Base-by-base conservation (phyloP, 2,113 vertebrate species). In the Ailurus styani region DNA sequence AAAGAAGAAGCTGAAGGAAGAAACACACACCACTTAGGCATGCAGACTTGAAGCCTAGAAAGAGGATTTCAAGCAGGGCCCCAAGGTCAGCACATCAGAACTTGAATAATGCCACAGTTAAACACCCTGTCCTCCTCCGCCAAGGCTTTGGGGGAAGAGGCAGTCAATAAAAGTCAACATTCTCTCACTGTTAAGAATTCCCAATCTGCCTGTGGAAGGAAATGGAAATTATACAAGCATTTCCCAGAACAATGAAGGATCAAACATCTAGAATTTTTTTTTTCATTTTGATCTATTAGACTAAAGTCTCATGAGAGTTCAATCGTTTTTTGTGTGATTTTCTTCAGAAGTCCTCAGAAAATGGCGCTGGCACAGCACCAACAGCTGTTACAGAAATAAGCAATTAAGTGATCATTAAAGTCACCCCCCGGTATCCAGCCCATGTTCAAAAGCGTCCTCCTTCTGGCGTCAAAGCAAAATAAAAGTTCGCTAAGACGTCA, bases 241-340 rank as follows among this genome's bases (percentile, higher is more conserved):
- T 97, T 98, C 96, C 91, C 47, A 93, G 77, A 96, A 98, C 88
- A 96, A 87, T 90, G 40, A 89, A 90, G 45, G 68, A 57, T 66
- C 91, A 81, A 84, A 77, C 34, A 50, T 93, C 29, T 64, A 96
- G 42, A 52, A 37, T 52, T 64, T 82, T 94, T 78, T 60, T 73
- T 87, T 86, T 81, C 5, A 20, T 72, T 83, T 73, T 77, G 79
- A 70, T 77, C 83, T 55, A 62, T 64, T 95, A 57, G 89, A 91
- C 20, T 68, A 68, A 20, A 47, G 90, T 78, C 47, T 94, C 75
- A 57, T 85, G 75, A 60, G 81, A 93, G 57, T 95, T 79, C 75
- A 85, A 78, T 85, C 70, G 62, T 10, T 96, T 96, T 25, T 82
- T 90, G 57, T 31, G 60, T 9, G 62, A 68, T 79, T 90, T 89